These are phyloP conservation scores for Furcula furcula DNA, from an alignment of 2,888 invertebrate species.

Conservation along the genomic window DNA sequence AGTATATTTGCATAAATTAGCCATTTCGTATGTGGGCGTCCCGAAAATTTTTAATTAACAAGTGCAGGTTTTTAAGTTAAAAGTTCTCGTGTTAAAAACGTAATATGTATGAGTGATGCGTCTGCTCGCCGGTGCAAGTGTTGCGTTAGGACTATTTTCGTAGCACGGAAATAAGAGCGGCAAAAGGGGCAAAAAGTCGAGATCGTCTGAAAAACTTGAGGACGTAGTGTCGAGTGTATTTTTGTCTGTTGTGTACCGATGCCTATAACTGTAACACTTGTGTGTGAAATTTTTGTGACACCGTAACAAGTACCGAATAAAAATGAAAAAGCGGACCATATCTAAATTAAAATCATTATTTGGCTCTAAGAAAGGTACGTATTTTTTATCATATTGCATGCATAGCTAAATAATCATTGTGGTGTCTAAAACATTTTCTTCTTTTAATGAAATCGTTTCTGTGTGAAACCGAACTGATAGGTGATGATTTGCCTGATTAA, in stretches of 20 bases:
- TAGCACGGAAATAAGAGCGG: conserved; percentile 81
- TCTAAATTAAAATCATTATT: conserved; percentile 74
- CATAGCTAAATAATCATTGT: too few relatives aligned
- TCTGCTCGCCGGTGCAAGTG: conserved; percentile 73
- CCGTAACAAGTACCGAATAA: conserved; percentile 30
- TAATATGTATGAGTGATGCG: conserved; percentile 66
- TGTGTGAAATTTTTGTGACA: conserved; percentile 44
- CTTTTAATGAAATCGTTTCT: too few relatives aligned
- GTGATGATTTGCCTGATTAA: too few relatives aligned
- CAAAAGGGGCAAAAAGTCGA: conserved; percentile 78
- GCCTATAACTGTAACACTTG: conserved; percentile 54
- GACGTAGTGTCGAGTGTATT: conserved; percentile 74
- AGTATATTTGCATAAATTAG: conserved; percentile 24
- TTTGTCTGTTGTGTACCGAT: conserved; percentile 68
- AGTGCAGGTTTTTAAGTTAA: conserved; percentile 2
- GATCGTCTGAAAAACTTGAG: conserved; percentile 76
- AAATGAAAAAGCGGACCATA: conserved; percentile 76
- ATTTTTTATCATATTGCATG: too few relatives aligned
- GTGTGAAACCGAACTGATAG: too few relatives aligned
- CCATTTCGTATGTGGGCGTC: conserved; percentile 9
- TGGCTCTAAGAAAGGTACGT: conserved; percentile 68
- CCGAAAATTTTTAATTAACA: conserved; percentile 5
- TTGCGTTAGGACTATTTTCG: conserved; percentile 78
- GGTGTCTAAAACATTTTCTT: too few relatives aligned
- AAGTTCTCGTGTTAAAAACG: conserved; percentile 23